Evolutionary conservation across 2,888 invertebrate genomes (phyloP).

Genomic region (Microplitis manilae): DNA sequence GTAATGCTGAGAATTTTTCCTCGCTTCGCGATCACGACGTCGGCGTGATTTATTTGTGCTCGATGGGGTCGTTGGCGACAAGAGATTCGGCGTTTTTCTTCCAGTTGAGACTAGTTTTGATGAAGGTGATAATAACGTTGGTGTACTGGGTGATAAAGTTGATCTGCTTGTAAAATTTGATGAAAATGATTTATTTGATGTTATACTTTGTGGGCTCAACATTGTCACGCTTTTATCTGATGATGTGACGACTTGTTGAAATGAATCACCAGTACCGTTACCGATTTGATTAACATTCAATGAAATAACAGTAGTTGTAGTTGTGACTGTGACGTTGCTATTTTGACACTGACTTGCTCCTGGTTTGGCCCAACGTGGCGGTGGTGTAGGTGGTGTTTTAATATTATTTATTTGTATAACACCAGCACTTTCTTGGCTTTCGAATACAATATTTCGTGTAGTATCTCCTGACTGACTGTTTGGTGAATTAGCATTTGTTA

Average conservation of each 20-base stretch:
- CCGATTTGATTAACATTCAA: constrained; percentile 79
- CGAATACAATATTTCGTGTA: constrained; percentile 54
- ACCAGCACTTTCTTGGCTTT: constrained; percentile 48
- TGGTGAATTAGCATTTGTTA: constrained; percentile 54
- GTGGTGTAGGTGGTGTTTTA: constrained; percentile 85
- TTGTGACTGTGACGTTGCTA: constrained; percentile 85
- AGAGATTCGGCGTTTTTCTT: constrained; percentile 60
- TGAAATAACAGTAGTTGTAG: constrained; percentile 80
- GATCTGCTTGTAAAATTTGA: constrained; percentile 63
- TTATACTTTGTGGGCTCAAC: constrained; percentile 65
- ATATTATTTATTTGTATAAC: constrained; percentile 54
- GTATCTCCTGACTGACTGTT: constrained; percentile 56
- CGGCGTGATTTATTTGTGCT: constrained; percentile 67
- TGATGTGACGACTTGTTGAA: constrained; percentile 60
- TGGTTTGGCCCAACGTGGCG: constrained; percentile 89
- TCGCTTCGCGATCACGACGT: constrained; percentile 67
- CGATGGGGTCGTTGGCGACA: constrained; percentile 68
- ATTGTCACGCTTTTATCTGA: constrained; percentile 65
- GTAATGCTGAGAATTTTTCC: constrained; percentile 73
- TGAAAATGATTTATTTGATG: constrained; percentile 64
- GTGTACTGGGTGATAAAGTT: constrained; percentile 54
- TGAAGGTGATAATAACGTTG: constrained; percentile 43
- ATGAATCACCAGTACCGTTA: constrained; percentile 42
- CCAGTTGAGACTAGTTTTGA: constrained; percentile 62
- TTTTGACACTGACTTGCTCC: constrained; percentile 72